Conservation (phyloP, 2,888 invertebrate species). For the Lasioglossum morio region DNA sequence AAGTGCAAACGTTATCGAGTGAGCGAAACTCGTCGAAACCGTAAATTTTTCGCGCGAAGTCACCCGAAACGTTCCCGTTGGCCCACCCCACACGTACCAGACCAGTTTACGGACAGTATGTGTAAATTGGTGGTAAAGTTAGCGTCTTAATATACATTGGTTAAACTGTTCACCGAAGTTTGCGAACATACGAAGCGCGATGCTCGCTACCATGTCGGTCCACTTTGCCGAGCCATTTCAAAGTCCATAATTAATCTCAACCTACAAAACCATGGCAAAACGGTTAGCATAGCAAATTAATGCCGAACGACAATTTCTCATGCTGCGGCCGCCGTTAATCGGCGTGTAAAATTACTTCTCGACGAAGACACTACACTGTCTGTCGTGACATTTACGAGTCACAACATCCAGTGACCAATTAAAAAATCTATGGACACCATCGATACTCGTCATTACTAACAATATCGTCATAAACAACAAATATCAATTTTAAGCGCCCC, state of each 20-base stretch:
- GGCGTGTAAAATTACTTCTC: background rate
- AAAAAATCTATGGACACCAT: background rate
- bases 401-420: background rate
- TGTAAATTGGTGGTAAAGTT: slow-evolving; percentile 73
- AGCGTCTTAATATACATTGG: slow-evolving; percentile 75
- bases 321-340: background rate
- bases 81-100: slow-evolving; percentile 44
- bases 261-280: slow-evolving; percentile 56
- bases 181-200: slow-evolving; percentile 65
- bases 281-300: slow-evolving; percentile 62
- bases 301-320: slow-evolving; percentile 30
- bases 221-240: slow-evolving; percentile 67
- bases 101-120: slow-evolving; percentile 72
- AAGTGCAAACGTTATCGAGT: background rate
- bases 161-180: slow-evolving; percentile 73
- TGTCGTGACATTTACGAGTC: background rate
- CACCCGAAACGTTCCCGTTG: slow-evolving; percentile 17
- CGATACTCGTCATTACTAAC: background rate
- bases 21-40: background rate
- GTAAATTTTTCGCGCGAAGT: slow-evolving; percentile 18
- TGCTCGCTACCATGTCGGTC: slow-evolving; percentile 62
- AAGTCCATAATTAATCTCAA: slow-evolving; percentile 71
- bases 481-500: background rate
- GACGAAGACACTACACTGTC: background rate
- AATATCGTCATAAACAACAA: no score